phyloP scores from a whole-genome alignment of 2,113 vertebrate genomes.

The Hippocampus barbouri region DNA sequence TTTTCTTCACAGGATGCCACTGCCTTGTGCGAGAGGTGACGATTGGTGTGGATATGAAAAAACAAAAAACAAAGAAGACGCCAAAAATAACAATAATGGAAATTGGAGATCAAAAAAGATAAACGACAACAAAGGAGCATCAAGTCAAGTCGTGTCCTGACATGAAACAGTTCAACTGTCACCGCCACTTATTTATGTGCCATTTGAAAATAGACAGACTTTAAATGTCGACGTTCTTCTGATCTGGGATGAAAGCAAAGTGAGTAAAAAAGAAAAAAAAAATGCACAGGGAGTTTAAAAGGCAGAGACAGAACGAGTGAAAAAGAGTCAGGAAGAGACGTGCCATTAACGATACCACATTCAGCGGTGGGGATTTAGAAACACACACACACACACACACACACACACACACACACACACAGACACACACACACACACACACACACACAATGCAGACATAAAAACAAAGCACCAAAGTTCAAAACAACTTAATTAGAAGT shows the following conservation, averaged over 20 bases:
- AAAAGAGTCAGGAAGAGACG: conserved; percentile 30
- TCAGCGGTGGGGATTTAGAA: conserved; percentile 30
- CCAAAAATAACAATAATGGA: neutral
- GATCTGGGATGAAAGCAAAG: conserved; percentile 48
- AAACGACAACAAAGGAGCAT: neutral
- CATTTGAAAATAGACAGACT: conserved; percentile 17
- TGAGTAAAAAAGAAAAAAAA: conserved; percentile 1
- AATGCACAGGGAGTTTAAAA: conserved; percentile 6
- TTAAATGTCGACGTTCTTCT: conserved; percentile 33
- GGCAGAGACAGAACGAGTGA: conserved; percentile 26
- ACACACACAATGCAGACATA: conserved; percentile 3
- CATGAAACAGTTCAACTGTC: conserved; percentile 1
- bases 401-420: neutral
- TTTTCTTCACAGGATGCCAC: neutral
- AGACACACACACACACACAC: neutral
- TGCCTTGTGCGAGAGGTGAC: too few relatives aligned
- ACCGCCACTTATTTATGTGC: neutral
- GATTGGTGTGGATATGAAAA: too few relatives aligned
- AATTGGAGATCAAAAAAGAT: neutral
- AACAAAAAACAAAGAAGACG: too few relatives aligned
- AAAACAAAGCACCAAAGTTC: conserved; percentile 52
- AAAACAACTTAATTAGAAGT: conserved; percentile 63
- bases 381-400: neutral
- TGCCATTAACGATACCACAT: conserved; percentile 45
- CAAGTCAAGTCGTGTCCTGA: neutral